A percentile compares a stretch with the other conserved stretches of the same genome.
These are phyloP conservation scores for Sylvilagus bachmani DNA, from an alignment of 2,113 vertebrate species.

Conservation along the genomic window DNA sequence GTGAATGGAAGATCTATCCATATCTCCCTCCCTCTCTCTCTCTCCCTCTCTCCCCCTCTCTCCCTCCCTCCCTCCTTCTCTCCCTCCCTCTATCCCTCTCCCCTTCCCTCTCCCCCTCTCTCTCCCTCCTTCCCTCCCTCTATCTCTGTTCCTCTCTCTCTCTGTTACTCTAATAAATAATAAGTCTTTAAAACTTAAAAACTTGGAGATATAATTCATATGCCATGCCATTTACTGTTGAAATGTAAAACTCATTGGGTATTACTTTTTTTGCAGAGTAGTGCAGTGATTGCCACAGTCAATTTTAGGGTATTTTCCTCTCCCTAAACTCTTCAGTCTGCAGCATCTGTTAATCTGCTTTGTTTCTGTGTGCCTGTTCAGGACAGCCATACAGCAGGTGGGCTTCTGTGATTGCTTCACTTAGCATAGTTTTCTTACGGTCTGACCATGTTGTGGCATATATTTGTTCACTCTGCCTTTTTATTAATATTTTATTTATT, in stretches of 20 bases:
- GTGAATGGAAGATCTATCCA: too few species aligned
- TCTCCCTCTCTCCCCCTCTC: too few species aligned
- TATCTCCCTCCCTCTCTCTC: too few species aligned
- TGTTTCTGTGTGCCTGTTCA: neutral
- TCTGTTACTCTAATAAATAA: too few species aligned
- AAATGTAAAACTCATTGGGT: neutral
- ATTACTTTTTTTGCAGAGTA: constrained; percentile 27
- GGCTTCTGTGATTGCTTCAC: neutral
- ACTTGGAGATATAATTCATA: neutral
- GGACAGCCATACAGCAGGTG: neutral
- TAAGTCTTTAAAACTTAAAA: too few species aligned
- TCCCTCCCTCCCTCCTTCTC: too few species aligned
- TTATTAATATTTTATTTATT: neutral
- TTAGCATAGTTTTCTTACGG: neutral
- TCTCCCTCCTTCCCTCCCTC: too few species aligned
- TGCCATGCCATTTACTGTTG: neutral
- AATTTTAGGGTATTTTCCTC: constrained; percentile 50
- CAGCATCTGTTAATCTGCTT: neutral
- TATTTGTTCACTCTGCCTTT: neutral
- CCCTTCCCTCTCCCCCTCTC: too few species aligned
- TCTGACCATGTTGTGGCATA: neutral
- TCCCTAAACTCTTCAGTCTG: neutral
- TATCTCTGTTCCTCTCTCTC: too few species aligned
- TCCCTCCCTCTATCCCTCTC: too few species aligned
- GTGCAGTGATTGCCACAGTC: neutral